A percentile compares a stretch with the other conserved stretches of the same genome.
Conservation (phyloP, 1,140 invertebrate species). For the Lucilia sericata region DNA sequence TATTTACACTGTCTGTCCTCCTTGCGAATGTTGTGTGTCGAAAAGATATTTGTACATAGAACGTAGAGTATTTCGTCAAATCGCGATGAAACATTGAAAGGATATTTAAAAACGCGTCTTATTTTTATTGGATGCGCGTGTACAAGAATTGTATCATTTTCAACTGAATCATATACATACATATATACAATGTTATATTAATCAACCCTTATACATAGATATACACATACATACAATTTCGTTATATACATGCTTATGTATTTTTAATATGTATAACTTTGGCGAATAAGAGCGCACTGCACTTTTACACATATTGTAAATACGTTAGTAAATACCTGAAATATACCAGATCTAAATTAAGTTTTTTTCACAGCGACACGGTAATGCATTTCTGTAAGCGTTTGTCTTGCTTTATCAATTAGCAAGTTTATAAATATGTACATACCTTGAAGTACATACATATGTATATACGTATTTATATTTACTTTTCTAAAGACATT, state of each 20-base stretch:
- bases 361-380: background rate
- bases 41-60: conserved; percentile 1
- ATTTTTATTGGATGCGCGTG: conserved; percentile 44
- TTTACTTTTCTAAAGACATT: too few species aligned
- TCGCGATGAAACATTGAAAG: conserved; percentile 23
- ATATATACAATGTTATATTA: conserved; percentile 33
- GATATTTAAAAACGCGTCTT: conserved; percentile 36
- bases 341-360: background rate
- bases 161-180: too few species aligned
- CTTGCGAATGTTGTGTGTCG: background rate
- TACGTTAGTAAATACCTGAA: too few species aligned
- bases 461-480: background rate
- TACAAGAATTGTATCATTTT: conserved; percentile 3
- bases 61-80: conserved; percentile 19
- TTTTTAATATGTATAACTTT: conserved; percentile 46
- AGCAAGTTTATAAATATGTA: too few species aligned
- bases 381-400: background rate
- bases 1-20: background rate
- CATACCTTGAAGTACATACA: too few species aligned
- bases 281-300: conserved; percentile 55
- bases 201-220: conserved; percentile 52
- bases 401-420: background rate
- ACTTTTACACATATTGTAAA: background rate
- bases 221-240: background rate
- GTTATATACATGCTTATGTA: background rate